A percentile compares a stretch with the other conserved stretches of the same genome.
Conservation (phyloP, 2,113 vertebrate species). For the Pollachius pollachius region DNA sequence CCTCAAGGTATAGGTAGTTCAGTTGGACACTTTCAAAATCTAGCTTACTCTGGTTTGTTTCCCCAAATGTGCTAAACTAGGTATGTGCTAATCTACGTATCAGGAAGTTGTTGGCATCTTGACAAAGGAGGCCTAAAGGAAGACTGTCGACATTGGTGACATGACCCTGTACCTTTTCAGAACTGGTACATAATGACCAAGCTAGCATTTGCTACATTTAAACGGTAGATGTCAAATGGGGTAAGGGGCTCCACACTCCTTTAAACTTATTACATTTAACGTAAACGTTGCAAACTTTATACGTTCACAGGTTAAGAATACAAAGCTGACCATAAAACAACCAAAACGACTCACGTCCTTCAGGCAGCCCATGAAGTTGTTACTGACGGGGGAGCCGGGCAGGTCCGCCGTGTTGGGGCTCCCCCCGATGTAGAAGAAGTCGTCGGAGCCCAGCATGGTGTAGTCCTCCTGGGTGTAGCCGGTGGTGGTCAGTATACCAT, state of each 20-base stretch:
- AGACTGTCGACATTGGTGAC: conserved; percentile 2
- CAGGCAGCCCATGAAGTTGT: conserved; percentile 97
- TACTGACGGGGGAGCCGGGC: conserved; percentile 91
- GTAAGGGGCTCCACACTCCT: background rate
- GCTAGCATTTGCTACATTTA: background rate
- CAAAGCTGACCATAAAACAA: background rate
- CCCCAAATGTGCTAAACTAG: too few species aligned
- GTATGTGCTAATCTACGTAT: too few species aligned
- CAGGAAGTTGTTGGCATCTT: too few species aligned
- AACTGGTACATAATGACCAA: background rate
- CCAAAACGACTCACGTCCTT: conserved; percentile 88
- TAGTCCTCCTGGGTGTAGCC: conserved; percentile 88
- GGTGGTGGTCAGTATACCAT: conserved; percentile 92
- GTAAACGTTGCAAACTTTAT: background rate
- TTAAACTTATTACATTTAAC: background rate
- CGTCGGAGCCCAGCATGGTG: conserved; percentile 92
- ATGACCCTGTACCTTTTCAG: background rate
- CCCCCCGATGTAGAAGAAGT: conserved; percentile 95
- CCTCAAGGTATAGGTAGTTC: too few species aligned
- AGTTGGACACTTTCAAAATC: too few species aligned
- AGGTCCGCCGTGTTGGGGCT: conserved; percentile 91
- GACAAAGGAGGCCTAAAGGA: too few species aligned
- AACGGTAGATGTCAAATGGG: background rate
- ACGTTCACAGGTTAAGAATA: conserved; percentile 36
- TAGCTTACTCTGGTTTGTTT: too few species aligned